phyloP scores from a whole-genome alignment of 92 coral and sea anemone genomes.

The Epizoanthus ramosus region DNA sequence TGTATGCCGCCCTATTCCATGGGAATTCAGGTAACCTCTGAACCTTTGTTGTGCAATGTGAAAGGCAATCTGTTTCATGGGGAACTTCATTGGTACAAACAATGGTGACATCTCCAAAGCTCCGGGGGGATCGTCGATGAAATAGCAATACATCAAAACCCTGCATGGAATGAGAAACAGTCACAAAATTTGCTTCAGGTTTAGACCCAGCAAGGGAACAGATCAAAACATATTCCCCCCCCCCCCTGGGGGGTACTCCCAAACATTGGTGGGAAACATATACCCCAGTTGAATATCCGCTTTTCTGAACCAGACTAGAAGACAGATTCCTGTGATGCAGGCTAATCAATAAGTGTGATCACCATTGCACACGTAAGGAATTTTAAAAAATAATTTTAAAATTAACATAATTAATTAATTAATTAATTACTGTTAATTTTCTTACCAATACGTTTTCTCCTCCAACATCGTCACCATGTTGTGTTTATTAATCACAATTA shows the following conservation, averaged over 20 bases:
- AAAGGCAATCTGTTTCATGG: background rate
- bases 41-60: conserved; percentile 1
- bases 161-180: background rate
- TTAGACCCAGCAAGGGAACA: no score
- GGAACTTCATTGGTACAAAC: conserved; percentile 9
- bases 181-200: background rate
- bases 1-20: conserved; percentile 47
- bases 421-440: background rate
- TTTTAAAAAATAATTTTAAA: no score
- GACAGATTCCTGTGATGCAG: no score
- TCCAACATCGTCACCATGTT: conserved; percentile 59
- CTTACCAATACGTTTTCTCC: conserved; percentile 68
- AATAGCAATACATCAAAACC: conserved; percentile 43
- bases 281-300: no score
- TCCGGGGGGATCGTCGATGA: conserved; percentile 39
- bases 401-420: no score
- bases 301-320: no score
- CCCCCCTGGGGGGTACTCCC: no score
- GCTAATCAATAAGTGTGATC: no score
- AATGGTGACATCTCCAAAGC: conserved; percentile 44
- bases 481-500: conserved; percentile 9
- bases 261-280: no score
- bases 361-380: no score
- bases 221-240: no score
- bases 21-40: conserved; percentile 40